Conservation (phyloP, 2,888 invertebrate genomes). For the Germaria angustata region DNA sequence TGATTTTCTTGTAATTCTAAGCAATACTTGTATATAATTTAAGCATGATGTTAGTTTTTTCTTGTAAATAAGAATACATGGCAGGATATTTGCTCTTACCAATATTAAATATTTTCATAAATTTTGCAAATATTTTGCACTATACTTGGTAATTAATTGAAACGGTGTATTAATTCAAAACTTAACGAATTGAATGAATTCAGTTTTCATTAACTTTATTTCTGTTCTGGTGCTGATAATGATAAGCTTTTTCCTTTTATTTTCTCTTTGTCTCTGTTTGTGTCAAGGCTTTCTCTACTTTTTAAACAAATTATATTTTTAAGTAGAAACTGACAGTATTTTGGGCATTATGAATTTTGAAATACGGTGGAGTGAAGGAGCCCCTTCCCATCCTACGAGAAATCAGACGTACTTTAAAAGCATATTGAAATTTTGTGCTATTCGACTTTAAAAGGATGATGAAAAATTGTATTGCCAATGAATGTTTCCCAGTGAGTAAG, state of each 20-base stretch:
- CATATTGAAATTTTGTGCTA: constrained; percentile 51
- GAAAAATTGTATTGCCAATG: constrained; percentile 48
- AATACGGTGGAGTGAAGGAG: not conserved
- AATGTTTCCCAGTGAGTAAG: constrained; percentile 9
- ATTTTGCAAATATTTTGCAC: no score
- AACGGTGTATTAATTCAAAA: constrained; percentile 46
- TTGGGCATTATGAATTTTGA: not conserved
- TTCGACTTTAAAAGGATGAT: not conserved
- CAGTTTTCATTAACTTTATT: not conserved
- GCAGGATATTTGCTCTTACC: no score
- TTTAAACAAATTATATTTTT: constrained; percentile 5
- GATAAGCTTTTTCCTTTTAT: constrained; percentile 47
- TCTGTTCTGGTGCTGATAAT: constrained; percentile 63
- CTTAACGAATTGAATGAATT: constrained; percentile 31
- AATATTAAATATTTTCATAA: no score
- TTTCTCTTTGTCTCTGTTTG: not conserved
- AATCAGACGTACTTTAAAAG: constrained; percentile 38
- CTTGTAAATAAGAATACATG: no score
- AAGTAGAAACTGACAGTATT: constrained; percentile 61
- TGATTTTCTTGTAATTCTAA: no score
- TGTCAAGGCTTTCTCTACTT: constrained; percentile 28
- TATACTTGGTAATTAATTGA: no score
- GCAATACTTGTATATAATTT: no score
- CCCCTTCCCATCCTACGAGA: constrained; percentile 3
- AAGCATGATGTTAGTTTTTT: no score